phyloP scores from a whole-genome alignment of 2,797 vertebrate genomes.

The Sebastes paucispinis region DNA sequence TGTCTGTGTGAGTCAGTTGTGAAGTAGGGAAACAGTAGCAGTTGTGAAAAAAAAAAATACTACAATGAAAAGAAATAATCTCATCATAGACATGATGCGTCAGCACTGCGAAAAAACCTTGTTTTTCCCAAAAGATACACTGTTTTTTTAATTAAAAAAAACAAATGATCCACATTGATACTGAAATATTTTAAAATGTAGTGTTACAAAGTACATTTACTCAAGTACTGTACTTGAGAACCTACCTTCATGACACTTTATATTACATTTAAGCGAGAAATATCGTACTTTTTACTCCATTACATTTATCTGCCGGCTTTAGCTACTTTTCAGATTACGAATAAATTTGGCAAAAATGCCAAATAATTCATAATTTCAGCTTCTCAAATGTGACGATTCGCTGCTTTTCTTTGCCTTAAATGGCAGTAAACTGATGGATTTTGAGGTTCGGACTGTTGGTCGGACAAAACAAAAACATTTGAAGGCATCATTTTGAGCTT shows the following conservation, averaged over 20 bases:
- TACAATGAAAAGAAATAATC: conserved; percentile 37
- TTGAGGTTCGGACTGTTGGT: no score
- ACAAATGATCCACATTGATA: background rate
- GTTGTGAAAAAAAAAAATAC: conserved; percentile 13
- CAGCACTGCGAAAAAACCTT: conserved; percentile 19
- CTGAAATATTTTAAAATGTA: background rate
- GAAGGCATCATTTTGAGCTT: no score
- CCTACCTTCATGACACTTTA: background rate
- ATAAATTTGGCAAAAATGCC: background rate
- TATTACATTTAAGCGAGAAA: background rate
- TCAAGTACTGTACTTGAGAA: background rate
- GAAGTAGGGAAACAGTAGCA: conserved; percentile 72
- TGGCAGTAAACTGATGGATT: no score
- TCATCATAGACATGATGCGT: conserved; percentile 14
- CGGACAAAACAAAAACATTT: no score
- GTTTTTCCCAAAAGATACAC: background rate
- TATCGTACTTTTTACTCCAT: background rate
- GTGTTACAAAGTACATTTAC: background rate
- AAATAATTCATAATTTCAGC: background rate
- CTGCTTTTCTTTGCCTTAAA: background rate
- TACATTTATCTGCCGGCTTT: background rate
- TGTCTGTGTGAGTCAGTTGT: conserved; percentile 66
- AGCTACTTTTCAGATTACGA: background rate
- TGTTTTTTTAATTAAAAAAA: background rate
- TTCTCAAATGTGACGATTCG: background rate